Evolutionary conservation across 1,140 invertebrate genomes (phyloP), one percentile per base, ranked within the genome.

Genomic region (Pseudoatta argentina): DNA sequence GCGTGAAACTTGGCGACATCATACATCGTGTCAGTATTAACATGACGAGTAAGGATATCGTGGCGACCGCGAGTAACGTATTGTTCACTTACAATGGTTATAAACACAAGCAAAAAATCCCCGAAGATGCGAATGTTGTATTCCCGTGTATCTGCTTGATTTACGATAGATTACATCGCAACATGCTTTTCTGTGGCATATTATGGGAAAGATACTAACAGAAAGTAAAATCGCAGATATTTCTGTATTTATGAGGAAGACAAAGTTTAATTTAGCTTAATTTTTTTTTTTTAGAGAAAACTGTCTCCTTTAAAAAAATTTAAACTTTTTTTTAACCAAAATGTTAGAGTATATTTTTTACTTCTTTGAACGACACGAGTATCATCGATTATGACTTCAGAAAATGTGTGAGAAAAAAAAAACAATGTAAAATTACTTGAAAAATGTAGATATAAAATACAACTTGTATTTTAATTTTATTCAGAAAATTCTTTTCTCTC

Each of bases 121-220:
- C 27, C 14, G 12, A 18, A 0, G 2, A 3, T 21, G 10, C 5
- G n/a, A 10, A n/a, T 39, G 4, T 5, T 5, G 0, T 0, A 0
- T 34, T 5, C 1, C 34, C 64, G 0, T 39, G 7, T 21, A 14
- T 67, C 0, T 67, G 64, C 8, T 1, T 67, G 2, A 14, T 67
- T n/a, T 67, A 67, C 1, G 34, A 67, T 21, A 39, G 12, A 67
- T 0, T 0, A 8, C 7, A 12, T 21, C 18, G 2, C 4, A 67
- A 44, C 34, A 44, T 67, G 0, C 34, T 67, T 14, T 67, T 44
- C 34, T 67, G 64, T 14, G 64, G 64, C n/a, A 1, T n/a, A 2
- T 5, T 66, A n/a, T 12, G n/a, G 3, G 18, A 6, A 39, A 39
- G 24, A 1, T 1, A 0, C 16, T 34, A 64, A 64, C 6, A 12